Evolutionary conservation across 2,113 vertebrate species (phyloP), one percentile per base, ranked within the genome.

Genomic region (Siphamia tubifer): DNA sequence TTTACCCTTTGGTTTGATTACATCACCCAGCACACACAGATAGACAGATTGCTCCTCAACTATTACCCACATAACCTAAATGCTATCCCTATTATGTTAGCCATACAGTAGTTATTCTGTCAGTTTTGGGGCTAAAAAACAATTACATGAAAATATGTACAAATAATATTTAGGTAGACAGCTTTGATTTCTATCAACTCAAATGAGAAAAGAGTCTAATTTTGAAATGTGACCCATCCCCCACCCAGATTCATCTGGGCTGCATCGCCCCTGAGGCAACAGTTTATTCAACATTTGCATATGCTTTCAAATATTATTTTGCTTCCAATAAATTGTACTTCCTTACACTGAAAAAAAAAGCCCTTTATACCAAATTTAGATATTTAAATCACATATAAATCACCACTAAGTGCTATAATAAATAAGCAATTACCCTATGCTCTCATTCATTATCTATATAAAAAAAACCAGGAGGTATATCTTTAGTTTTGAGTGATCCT

Each of bases 191-290:
- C 20, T 47, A 45, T 62, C 23, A 36, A 53, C 77, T 69, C 40
- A 68, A 74, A 83, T 74, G 66, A 83, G 75, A 61, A 68, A 69
- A 63, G 10, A 72, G 79, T 77, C 23, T 24, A 44, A 85, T 76
- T 53, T 74, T 77, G 2, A 71, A 74, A 77, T 43, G 32, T 54
- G 56, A 77, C 74, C 77, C 74, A 62, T 62, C 62, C 71, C 76
- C 81, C 68, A 34, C 24, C 23, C 9, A 21, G 34, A 48, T 55
- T 75, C 43, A 60, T 77, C 16, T 56, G 44, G 61, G 30, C 68
- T 27, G 35, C 55, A 73, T 55, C 57, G 64, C 85, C 76, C 79
- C 28, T 2, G 6, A 68, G 84, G 77, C 77, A 63, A 83, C 77
- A 64, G 52, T 73, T 81, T 42, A 71, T 84, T 52, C 31, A 48